phyloP scores from a whole-genome alignment of 2,113 vertebrate species.

The Theristicus caerulescens region DNA sequence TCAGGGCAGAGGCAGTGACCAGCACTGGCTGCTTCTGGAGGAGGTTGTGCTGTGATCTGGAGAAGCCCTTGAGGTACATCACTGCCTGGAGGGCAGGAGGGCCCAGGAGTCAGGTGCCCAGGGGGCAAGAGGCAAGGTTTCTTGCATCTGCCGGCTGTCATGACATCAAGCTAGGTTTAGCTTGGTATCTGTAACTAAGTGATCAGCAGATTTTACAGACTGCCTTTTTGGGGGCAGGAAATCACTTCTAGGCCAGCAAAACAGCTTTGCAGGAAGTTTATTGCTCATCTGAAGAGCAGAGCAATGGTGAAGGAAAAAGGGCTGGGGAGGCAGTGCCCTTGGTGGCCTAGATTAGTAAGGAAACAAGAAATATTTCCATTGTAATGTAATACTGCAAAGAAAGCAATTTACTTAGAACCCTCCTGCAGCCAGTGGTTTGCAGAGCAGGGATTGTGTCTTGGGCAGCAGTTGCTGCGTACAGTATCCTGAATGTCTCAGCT shows the following conservation, averaged over 20 bases:
- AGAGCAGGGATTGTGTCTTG: background rate
- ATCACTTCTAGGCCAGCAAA: background rate
- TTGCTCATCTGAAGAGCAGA: background rate
- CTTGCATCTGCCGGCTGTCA: background rate
- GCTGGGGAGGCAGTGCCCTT: background rate
- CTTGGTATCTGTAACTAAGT: background rate
- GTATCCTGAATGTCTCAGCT: background rate
- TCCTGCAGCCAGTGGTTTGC: background rate
- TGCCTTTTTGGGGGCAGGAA: background rate
- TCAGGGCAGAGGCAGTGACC: background rate
- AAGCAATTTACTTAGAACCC: background rate
- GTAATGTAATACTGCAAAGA: background rate
- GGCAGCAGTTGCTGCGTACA: background rate
- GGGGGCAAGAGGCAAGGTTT: background rate
- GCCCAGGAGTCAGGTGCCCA: background rate
- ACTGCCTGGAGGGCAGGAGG: background rate
- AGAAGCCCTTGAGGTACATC: fast-evolving
- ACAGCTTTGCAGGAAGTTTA: background rate
- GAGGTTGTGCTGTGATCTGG: background rate
- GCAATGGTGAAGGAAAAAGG: background rate
- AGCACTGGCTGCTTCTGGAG: background rate
- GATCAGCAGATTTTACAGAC: conserved; percentile 6
- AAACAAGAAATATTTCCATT: background rate
- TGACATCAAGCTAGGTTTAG: background rate
- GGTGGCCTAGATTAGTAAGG: background rate